A percentile compares a stretch with the other conserved stretches of the same genome.
Evolutionary conservation across 2,113 vertebrate species (phyloP).

Genomic region (Scomber colias): DNA sequence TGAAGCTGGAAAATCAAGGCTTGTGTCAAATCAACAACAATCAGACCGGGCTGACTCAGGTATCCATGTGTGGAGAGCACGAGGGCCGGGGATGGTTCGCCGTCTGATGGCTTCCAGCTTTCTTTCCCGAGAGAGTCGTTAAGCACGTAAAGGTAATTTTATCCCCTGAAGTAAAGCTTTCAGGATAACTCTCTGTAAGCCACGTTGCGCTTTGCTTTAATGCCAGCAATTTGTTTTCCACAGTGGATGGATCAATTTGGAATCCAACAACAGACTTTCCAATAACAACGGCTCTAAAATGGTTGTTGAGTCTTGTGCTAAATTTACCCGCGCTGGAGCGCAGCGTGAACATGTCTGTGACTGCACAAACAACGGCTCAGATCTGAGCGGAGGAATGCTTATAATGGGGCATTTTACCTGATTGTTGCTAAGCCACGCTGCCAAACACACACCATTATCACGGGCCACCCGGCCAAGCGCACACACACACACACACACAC

Average conservation of each 20-base stretch:
- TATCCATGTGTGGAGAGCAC: too few relatives aligned
- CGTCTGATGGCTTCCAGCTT: constrained; percentile 35
- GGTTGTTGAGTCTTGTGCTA: constrained; percentile 42
- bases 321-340: constrained; percentile 35
- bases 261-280: constrained; percentile 42
- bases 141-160: constrained; percentile 56
- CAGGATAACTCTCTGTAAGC: not conserved
- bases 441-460: constrained; percentile 62
- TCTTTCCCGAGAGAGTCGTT: constrained; percentile 40
- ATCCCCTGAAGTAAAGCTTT: not conserved
- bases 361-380: constrained; percentile 48
- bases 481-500: constrained; percentile 1
- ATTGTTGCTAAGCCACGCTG: constrained; percentile 67
- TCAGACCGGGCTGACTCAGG: too few relatives aligned
- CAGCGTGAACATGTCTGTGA: constrained; percentile 48
- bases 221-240: constrained; percentile 52
- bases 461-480: constrained; percentile 49
- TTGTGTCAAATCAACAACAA: too few relatives aligned
- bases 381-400: constrained; percentile 63
- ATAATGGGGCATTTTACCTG: constrained; percentile 77
- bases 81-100: not conserved
- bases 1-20: too few relatives aligned
- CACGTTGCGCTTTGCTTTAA: constrained; percentile 36
- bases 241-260: constrained; percentile 37
- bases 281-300: constrained; percentile 30